Conservation (phyloP, 2,113 vertebrate genomes). For the Syngnathus typhle region DNA sequence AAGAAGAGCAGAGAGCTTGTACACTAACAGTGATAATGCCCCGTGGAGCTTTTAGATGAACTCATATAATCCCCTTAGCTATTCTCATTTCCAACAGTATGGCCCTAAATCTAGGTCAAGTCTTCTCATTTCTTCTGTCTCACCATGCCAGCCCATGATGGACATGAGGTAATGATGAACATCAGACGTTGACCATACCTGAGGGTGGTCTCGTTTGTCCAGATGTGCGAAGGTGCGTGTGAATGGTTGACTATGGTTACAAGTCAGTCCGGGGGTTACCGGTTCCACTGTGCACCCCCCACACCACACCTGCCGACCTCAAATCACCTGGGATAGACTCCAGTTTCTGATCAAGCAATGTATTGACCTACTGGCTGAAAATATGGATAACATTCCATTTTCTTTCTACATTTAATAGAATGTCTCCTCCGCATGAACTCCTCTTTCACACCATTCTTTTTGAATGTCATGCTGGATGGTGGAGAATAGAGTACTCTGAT, state of each 20-base stretch:
- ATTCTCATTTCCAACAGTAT: constrained; percentile 39
- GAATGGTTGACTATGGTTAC: background rate
- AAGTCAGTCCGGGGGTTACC: background rate
- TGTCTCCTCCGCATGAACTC: background rate
- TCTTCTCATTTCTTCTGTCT: constrained; percentile 37
- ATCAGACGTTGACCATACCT: background rate
- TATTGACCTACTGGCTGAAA: too few relatives aligned
- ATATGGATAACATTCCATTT: background rate
- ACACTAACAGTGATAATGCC: constrained; percentile 39
- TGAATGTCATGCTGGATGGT: background rate
- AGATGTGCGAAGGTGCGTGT: background rate
- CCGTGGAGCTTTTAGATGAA: constrained; percentile 35
- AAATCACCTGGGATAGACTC: background rate
- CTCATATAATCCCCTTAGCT: constrained; percentile 36
- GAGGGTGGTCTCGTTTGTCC: background rate
- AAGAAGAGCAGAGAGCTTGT: constrained; percentile 38
- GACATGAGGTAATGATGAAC: constrained; percentile 27
- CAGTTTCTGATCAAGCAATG: background rate
- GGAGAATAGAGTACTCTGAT: background rate
- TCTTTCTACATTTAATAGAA: background rate
- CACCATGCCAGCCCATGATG: constrained; percentile 18
- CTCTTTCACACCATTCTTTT: background rate
- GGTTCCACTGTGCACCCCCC: background rate
- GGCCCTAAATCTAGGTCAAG: constrained; percentile 26
- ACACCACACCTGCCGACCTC: background rate